Base-by-base conservation (phyloP, 2,797 vertebrate genomes). In the Syndactyla subalaris region DNA sequence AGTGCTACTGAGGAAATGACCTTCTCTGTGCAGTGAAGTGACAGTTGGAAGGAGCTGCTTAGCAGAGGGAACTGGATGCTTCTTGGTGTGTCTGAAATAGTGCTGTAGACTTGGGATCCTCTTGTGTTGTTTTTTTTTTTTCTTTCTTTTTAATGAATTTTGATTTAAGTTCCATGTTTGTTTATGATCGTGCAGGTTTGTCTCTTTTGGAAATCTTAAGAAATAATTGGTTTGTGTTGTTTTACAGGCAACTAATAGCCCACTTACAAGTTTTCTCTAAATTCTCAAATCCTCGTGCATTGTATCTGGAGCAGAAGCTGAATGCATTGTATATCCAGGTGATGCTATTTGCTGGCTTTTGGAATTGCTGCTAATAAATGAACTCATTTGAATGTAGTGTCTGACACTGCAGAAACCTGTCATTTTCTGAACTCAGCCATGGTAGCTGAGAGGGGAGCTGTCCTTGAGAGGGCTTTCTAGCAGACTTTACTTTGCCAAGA, bases 231-330 rank as follows among this genome's bases (percentile, higher is more conserved):
- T 63, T 54, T 96, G 9, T 83, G 90, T 72, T 95, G 63, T 75
- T 96, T 94, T 96, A 41, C 86, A 99, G 99, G 91, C 99, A 99
- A 34, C 98, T 99, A 61, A 98, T 99, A 49, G 97, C 97, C 43
- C 99, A 99, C 89, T 98, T 99, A 89, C 98, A 98, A 87, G 98
- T 99, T 71, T 99, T 99, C 63, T 98, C 99, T 76, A 99, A 99
- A 76, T 99, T 99, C 98, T 98, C 98, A 22, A 99, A 99, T 98
- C 99, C 99, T 63, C 98, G 98, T 52, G 96, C 99, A 1, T 97
- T 99, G 27, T 99, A 99, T 96, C 95, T 99, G 97, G 99, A 99
- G 97, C 97, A 97, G 83, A 99, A 98, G 87, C 97, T 99, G 41
- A 96, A 97, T 6, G 98, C 99, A 9, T 98, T 99, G 4, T 99